phyloP scores from a whole-genome alignment of 2,888 invertebrate genomes.

The Cotesia congregata region DNA sequence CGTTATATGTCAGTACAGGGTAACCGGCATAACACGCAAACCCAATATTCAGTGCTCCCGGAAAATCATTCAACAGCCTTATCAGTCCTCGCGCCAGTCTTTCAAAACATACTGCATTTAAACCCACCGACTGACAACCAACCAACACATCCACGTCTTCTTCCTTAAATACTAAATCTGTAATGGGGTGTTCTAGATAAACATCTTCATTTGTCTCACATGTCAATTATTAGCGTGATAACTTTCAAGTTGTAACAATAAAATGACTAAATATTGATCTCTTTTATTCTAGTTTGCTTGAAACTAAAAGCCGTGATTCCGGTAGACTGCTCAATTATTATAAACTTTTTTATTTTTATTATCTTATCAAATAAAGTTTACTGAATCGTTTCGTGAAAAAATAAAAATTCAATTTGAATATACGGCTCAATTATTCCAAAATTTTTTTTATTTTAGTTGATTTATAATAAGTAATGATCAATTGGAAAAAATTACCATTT shows the following conservation, averaged over 20 bases:
- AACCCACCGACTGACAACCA: conserved; percentile 1
- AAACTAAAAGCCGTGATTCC: too few species aligned
- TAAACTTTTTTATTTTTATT: not conserved
- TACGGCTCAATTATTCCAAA: too few species aligned
- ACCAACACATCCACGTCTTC: not conserved
- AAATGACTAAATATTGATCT: not conserved
- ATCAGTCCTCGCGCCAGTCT: conserved; percentile 23
- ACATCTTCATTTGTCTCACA: not conserved
- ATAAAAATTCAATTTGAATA: too few species aligned
- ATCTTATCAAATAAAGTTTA: not conserved
- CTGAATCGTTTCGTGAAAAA: too few species aligned
- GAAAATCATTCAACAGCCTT: conserved; percentile 33
- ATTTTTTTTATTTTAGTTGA: too few species aligned
- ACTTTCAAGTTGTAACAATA: not conserved
- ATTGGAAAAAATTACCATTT: too few species aligned
- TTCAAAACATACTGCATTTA: conserved; percentile 15
- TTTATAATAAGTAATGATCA: too few species aligned
- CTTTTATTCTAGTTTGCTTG: not conserved
- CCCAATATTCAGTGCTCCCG: conserved; percentile 31
- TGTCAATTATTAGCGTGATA: conserved; percentile 1
- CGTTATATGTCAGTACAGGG: conserved; percentile 11
- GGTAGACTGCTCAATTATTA: too few species aligned
- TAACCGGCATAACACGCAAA: conserved; percentile 21
- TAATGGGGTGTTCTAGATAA: not conserved
- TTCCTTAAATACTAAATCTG: not conserved